Conservation (phyloP, 2,113 vertebrate genomes). For the Motacilla tschutschensis region DNA sequence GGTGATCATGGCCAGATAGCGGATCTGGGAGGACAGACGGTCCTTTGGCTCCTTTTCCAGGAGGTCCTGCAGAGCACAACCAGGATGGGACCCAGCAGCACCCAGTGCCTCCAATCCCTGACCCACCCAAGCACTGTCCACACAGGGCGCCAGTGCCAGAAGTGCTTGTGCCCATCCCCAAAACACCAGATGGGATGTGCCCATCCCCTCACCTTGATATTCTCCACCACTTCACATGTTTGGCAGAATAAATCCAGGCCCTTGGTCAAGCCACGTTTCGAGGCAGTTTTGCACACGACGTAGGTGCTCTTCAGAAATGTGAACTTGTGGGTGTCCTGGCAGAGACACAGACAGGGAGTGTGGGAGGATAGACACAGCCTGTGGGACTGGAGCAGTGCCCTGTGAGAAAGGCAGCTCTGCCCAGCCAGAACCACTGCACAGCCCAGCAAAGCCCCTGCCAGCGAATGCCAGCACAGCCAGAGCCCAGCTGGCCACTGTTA, state of each 20-base stretch:
- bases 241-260: not conserved
- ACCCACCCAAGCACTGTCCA: not conserved
- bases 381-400: not conserved
- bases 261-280: not conserved
- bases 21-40: not conserved
- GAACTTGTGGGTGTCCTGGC: not conserved
- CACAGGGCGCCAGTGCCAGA: not conserved
- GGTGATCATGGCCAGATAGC: not conserved
- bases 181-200: not conserved
- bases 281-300: not conserved
- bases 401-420: not conserved
- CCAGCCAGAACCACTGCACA: not conserved
- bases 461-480: not conserved
- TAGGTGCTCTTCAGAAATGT: not conserved
- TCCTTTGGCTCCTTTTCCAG: not conserved
- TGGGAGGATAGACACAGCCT: not conserved
- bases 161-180: not conserved
- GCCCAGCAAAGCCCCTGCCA: not conserved
- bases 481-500: not conserved
- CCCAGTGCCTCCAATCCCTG: not conserved
- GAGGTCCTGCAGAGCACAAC: not conserved
- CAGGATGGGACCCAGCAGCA: not conserved
- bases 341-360: not conserved
- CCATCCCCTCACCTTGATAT: not conserved
- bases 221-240: not conserved